Percentiles rank a stretch among this genome's conserved stretches.
phyloP scores from a whole-genome alignment of 2,113 vertebrate species.

The Psettodes erumei region DNA sequence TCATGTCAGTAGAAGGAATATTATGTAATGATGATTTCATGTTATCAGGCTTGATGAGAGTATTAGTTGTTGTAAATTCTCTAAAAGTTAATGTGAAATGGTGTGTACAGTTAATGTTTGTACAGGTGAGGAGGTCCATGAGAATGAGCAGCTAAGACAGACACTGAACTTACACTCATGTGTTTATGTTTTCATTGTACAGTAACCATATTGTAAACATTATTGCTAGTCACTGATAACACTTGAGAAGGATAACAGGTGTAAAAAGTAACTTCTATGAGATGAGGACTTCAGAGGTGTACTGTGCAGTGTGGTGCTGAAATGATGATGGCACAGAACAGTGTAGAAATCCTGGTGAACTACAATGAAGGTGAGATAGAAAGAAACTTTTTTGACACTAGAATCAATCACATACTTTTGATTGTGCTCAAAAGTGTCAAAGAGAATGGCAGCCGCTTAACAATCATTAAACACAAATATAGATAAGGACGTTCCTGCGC shows the following conservation, averaged over 20 bases:
- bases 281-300: background rate
- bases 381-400: background rate
- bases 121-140: background rate
- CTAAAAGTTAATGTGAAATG: slow-evolving; percentile 42
- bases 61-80: slow-evolving; percentile 8
- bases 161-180: slow-evolving; percentile 7
- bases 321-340: background rate
- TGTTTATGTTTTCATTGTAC: background rate
- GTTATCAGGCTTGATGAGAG: background rate
- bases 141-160: background rate
- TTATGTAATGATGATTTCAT: background rate
- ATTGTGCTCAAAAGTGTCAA: background rate
- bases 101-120: slow-evolving; percentile 46
- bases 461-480: slow-evolving; percentile 45
- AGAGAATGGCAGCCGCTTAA: background rate
- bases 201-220: background rate
- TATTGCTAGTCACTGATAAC: slow-evolving; percentile 4
- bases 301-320: background rate
- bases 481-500: slow-evolving; percentile 24
- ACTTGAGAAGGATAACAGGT: background rate
- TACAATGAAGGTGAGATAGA: background rate
- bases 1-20: background rate
- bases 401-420: background rate
- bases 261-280: background rate
- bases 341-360: background rate